Conservation (phyloP, 2,113 vertebrate species). For the Spizaetus ornatus region DNA sequence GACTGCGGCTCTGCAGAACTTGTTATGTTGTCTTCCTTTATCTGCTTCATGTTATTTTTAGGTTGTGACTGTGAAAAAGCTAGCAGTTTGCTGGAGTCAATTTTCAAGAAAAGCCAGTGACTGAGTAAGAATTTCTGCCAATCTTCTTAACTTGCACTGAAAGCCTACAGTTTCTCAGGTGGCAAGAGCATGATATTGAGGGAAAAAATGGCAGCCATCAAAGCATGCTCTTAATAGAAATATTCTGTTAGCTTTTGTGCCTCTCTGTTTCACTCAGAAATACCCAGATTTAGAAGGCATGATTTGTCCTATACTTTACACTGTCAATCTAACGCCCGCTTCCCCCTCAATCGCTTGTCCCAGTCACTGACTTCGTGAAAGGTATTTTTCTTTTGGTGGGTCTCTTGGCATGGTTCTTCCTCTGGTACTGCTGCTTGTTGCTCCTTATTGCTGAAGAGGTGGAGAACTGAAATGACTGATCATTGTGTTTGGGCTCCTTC, state of each 20-base stretch:
- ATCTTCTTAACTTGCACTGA: slow-evolving; percentile 38
- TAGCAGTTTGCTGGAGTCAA: not conserved
- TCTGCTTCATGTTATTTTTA: slow-evolving; percentile 31
- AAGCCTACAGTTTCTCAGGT: not conserved
- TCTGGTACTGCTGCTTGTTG: not conserved
- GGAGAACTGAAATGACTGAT: not conserved
- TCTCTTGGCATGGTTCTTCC: not conserved
- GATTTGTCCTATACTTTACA: not conserved
- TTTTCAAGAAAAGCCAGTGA: slow-evolving; percentile 24
- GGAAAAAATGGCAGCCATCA: not conserved
- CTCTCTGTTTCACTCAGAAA: not conserved
- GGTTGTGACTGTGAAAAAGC: slow-evolving; percentile 29
- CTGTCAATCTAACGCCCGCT: not conserved
- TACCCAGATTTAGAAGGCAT: not conserved
- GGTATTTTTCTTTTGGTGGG: not conserved
- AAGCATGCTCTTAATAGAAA: not conserved
- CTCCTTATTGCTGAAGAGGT: not conserved
- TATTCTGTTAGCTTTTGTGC: not conserved
- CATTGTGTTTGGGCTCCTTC: not conserved
- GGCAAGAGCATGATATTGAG: not conserved
- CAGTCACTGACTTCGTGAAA: not conserved
- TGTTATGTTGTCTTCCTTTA: not conserved
- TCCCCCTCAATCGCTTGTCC: fast-evolving
- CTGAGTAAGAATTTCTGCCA: slow-evolving; percentile 46
- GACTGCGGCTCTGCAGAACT: not conserved